Evolutionary conservation across 2,797 vertebrate genomes (phyloP), one percentile per base, ranked within the genome.

Genomic region (Sylvia borin): DNA sequence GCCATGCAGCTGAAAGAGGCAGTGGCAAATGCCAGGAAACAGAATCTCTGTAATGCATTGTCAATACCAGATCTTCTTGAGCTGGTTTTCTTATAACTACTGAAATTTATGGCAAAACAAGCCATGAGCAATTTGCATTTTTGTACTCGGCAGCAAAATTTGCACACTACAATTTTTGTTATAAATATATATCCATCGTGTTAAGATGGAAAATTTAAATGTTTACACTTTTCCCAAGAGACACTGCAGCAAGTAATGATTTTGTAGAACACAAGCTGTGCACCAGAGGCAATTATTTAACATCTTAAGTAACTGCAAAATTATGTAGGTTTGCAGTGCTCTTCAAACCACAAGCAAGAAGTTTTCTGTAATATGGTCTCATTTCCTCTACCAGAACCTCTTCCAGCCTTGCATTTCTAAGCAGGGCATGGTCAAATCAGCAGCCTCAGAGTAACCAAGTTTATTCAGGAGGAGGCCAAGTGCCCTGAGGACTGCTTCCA

Each of bases 211-310:
- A 84, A 73, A 73, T 48, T 45, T 71, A 83, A 77, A 74, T 64
- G 86, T 54, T 93, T 76, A 79, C 42, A 76, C 29, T 57, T 51
- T 76, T 74, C 81, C 61, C 84, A 64, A 74, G 92, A 61, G 92
- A 89, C 27, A 21, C 9, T 16, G n/a, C 43, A 83, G 54, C 81
- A 70, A 91, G 50, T 9, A 61, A 74, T 17, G 45, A 34, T 85
- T 95, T 82, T 88, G 87, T 45, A 83, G 50, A 77, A 85, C 4
- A 22, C 43, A 67, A 84, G 54, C 66, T 81, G 92, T 78, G 51
- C 50, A 75, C 74, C 67, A 66, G 80, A 82, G 85, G 67, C 86
- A 91, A 88, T 91, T 78, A 83, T 45, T 94, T 75, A 92, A 83
- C 76, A 48, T 58, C 68, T 81, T 72, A 83, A 93, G 43, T 54